Base-by-base conservation (phyloP, 2,113 vertebrate species). In the Thinocorus orbignyianus region DNA sequence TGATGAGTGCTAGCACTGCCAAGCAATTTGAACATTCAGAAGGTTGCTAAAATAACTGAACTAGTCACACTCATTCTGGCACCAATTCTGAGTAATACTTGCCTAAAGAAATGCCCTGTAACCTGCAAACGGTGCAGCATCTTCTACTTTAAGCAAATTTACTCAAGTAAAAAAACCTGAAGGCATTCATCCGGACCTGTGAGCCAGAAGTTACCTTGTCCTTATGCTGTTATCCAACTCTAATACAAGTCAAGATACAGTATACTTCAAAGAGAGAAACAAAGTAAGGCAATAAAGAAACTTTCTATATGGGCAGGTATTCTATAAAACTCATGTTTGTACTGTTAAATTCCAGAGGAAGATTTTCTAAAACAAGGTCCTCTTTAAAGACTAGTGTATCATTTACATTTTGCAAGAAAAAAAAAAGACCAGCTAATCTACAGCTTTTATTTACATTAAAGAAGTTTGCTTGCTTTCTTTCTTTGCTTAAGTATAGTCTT, bases 1-100 rank as follows among this genome's bases (percentile, higher is more conserved):
- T 3, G 7, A 52, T 0, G 1, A 62, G 2, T 17, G 33, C 39
- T 25, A 51, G 31, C 2, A 2, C 19, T 62, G 51, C 37, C 80
- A 46, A 80, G 24, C 9, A 64, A 57, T 66, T 11, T 46, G 22
- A 88, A 65, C 33, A 52, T 33, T 11, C 25, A 66, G 52, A 89
- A 60, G 20, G 23, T 35, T 13, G 2, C 13, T 82, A 51, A 79
- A 92, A 35, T 20, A 83, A 60, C 31, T 42, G 25, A 81, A 51
- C 17, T 25, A 37, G 25, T 4, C 77, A 74, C 15, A 12, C 24
- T 31, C 25, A n/a, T 74, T 76, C 33, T 35, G 33, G 54, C 26
- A 64, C 11, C 26, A 69, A 12, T 35, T 68, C 35, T 22, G 4
- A 60, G 26, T 17, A 55, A 79, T 26, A 30, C 4, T 33, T 11